These are phyloP conservation scores for Pachypsylla venusta DNA, from an alignment of 1,140 invertebrate genomes.

Conservation along the genomic window DNA sequence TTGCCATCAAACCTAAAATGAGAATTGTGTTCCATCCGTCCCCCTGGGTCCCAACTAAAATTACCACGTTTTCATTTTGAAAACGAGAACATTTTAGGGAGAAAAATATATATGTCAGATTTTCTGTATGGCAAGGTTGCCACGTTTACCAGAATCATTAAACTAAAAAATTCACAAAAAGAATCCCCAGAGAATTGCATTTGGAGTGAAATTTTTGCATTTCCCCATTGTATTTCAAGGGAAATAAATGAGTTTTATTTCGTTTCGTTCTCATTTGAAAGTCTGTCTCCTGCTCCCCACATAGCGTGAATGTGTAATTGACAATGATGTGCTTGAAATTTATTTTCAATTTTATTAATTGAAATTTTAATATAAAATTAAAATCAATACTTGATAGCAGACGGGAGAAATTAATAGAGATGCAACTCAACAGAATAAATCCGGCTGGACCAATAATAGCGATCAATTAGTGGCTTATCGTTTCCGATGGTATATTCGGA, in stretches of 20 bases:
- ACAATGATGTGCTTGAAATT: not conserved
- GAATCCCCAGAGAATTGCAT: not conserved
- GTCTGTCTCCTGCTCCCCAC: not conserved
- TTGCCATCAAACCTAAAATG: too few relatives aligned
- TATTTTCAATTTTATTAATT: not conserved
- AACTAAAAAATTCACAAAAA: not conserved
- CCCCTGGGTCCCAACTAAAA: not conserved
- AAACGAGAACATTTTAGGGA: not conserved
- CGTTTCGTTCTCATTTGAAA: too few relatives aligned
- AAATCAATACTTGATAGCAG: not conserved
- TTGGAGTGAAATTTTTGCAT: not conserved
- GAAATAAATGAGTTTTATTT: constrained; percentile 6
- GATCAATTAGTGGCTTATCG: not conserved
- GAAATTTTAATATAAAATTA: not conserved
- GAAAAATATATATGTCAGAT: too few relatives aligned
- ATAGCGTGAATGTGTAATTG: not conserved
- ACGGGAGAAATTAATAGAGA: not conserved
- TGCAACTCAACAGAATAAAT: not conserved
- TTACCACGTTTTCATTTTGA: not conserved
- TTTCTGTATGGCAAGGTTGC: too few relatives aligned
- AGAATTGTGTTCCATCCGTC: not conserved
- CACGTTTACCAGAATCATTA: not conserved
- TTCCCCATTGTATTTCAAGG: constrained; percentile 6
- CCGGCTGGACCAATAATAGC: not conserved
- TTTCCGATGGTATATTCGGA: not conserved